Conservation (phyloP, 2,888 invertebrate genomes). For the Choristoneura rosaceana region DNA sequence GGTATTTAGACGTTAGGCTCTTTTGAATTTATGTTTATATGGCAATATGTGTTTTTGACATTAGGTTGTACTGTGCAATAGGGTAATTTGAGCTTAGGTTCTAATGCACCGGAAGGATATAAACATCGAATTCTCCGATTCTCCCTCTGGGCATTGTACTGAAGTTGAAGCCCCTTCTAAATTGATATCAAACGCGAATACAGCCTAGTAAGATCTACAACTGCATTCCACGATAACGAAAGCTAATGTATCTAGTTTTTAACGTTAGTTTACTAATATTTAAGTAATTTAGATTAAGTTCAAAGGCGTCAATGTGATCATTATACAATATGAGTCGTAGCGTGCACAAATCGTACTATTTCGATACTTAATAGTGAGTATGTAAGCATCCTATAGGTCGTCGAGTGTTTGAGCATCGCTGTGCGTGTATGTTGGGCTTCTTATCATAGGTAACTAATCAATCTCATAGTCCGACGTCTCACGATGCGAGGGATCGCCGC, state of each 20-base stretch:
- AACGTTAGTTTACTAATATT: constrained; percentile 65
- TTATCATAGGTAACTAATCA: constrained; percentile 65
- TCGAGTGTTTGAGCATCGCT: constrained; percentile 77
- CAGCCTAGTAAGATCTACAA: constrained; percentile 72
- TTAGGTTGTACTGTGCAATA: too few relatives aligned
- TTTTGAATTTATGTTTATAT: too few relatives aligned
- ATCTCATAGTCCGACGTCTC: constrained; percentile 73
- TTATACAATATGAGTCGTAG: constrained; percentile 78
- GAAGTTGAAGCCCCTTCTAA: constrained; percentile 73
- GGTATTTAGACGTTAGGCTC: too few relatives aligned
- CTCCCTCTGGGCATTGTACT: constrained; percentile 78
- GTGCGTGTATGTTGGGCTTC: constrained; percentile 79
- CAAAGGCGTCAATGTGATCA: constrained; percentile 82
- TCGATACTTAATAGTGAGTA: constrained; percentile 65
- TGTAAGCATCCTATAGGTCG: constrained; percentile 77
- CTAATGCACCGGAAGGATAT: too few relatives aligned
- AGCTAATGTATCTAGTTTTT: constrained; percentile 75
- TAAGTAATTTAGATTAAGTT: constrained; percentile 72
- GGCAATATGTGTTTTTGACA: too few relatives aligned
- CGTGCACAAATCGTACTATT: constrained; percentile 80
- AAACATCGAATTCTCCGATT: constrained; percentile 79
- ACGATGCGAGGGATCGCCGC: constrained; percentile 73
- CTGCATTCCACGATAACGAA: constrained; percentile 81
- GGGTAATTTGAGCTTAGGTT: too few relatives aligned
- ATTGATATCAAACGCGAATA: constrained; percentile 63